These are phyloP conservation scores for Aphelocoma californica DNA, from an alignment of 2,797 vertebrate species.

Conservation along the genomic window DNA sequence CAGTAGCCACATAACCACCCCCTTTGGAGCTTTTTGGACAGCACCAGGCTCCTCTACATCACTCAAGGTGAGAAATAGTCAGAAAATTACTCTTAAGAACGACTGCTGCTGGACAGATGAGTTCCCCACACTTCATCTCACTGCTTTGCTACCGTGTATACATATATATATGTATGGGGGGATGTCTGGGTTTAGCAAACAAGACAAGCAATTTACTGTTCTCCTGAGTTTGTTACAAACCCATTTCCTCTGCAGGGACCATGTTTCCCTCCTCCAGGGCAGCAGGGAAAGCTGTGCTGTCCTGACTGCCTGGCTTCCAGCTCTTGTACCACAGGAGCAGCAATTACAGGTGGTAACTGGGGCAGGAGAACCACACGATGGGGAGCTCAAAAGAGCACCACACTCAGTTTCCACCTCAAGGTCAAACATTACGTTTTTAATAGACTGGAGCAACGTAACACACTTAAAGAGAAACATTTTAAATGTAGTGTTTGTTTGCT, in stretches of 20 bases:
- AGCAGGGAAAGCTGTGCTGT: not conserved
- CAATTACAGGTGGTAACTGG: not conserved
- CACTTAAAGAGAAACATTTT: not conserved
- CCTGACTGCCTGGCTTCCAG: not conserved
- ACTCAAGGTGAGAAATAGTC: not conserved
- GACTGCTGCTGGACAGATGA: not conserved
- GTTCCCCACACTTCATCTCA: not conserved
- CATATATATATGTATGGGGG: fast-evolving
- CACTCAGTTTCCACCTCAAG: not conserved
- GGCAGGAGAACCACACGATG: not conserved
- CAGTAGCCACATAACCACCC: not conserved
- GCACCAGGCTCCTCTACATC: not conserved
- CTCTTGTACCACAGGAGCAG: not conserved
- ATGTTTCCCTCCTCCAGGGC: not conserved
- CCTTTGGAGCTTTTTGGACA: not conserved
- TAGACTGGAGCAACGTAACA: not conserved
- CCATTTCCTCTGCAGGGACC: fast-evolving
- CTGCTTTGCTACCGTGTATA: not conserved
- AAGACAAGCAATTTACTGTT: not conserved
- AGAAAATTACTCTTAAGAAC: not conserved
- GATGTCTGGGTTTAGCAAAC: not conserved
- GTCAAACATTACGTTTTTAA: not conserved
- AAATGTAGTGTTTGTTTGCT: not conserved
- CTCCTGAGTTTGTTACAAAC: not conserved
- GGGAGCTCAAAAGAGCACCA: not conserved